Base-by-base conservation (phyloP, 2,797 vertebrate species). In the Dipus sagitta region DNA sequence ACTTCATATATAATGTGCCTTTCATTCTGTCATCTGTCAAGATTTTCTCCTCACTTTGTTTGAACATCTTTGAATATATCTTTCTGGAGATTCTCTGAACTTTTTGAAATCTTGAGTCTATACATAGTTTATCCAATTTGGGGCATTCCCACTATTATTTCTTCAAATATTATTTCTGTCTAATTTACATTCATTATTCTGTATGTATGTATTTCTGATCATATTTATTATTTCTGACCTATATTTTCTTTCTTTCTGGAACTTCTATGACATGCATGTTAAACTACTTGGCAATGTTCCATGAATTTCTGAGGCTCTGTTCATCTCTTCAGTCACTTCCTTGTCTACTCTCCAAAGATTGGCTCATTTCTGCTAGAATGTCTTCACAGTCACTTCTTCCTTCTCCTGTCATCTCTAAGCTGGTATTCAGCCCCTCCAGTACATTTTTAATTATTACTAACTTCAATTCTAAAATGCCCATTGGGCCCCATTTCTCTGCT, bases 401-500 rank as follows among this genome's bases (percentile, higher is more conserved):
- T 85, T 65, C 70, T 82, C 77, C 86, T 38, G 20, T 84, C 54
- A 78, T 30, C 21, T 92, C 60, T 90, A 85, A 89, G 78, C 77
- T 76, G 64, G 21, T 38, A 30, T 23, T 62, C 91, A 85, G 42
- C 23, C 30, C 77, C 78, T 23, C 32, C n/a, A 58, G 32, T 68
- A 32, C 64, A 65, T 30, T 84, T 88, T 71, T 81, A 88, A 70
- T 67, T 90, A 76, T 42, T 52, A 72, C 54, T 65, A 42, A 86
- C 77, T 91, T 71, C 23, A 77, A 47, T 82, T 89, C 64, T 32
- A 87, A 85, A 92, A 64, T 65, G 86, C 94, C 74, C n/a, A 58
- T 52, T 79, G 24, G 18, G 32, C 80, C 42, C 6, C 30, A 65
- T 70, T 78, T 95, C n/a, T 62, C 75, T 62, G 30, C 32, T 89